Evolutionary conservation across 2,113 vertebrate species (phyloP).

Genomic region (Burhinus bistriatus): DNA sequence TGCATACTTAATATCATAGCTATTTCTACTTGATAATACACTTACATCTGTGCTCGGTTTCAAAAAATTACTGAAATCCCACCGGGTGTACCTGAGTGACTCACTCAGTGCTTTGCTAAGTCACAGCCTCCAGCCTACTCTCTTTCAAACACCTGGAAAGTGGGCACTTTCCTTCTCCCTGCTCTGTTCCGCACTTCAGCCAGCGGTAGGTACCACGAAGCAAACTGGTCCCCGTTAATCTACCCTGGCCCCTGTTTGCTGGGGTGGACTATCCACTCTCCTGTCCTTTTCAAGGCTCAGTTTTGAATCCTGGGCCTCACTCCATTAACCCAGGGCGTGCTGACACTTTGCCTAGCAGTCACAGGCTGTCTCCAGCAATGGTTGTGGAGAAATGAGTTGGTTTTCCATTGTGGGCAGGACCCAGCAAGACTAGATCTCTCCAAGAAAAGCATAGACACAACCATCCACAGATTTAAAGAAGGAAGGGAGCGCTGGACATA

Average conservation of each 20-base stretch:
- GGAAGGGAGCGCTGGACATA: background rate
- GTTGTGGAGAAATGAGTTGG: background rate
- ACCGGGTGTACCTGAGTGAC: background rate
- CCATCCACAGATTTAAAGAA: background rate
- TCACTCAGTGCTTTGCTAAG: background rate
- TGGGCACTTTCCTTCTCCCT: background rate
- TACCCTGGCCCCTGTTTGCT: background rate
- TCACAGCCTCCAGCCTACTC: background rate
- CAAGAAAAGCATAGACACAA: background rate
- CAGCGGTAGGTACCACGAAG: fast-evolving
- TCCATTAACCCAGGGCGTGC: background rate
- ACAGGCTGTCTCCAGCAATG: background rate
- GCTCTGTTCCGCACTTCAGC: background rate
- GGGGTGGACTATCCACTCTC: background rate
- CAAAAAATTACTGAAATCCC: background rate
- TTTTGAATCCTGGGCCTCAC: background rate
- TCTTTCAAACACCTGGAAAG: background rate
- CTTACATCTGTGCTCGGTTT: background rate
- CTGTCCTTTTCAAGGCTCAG: background rate
- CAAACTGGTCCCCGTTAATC: background rate
- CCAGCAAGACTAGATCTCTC: background rate
- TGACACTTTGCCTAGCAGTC: background rate
- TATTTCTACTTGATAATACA: background rate
- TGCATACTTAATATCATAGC: background rate
- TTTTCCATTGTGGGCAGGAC: background rate